Percentiles rank a stretch among this genome's conserved stretches.
phyloP scores from a whole-genome alignment of 1,140 invertebrate species.

The Triops longicaudatus region DNA sequence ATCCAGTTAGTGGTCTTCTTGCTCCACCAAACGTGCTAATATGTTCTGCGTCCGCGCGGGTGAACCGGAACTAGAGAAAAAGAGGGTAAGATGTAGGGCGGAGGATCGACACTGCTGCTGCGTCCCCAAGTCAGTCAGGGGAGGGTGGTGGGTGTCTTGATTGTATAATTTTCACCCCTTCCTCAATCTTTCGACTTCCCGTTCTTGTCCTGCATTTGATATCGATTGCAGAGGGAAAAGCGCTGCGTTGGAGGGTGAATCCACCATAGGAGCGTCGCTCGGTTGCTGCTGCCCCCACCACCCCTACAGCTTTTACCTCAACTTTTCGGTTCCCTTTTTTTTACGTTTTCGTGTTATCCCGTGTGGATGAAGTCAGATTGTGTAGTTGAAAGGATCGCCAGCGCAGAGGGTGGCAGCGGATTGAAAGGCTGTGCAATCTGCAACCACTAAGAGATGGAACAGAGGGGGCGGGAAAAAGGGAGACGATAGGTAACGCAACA shows the following conservation, averaged over 20 bases:
- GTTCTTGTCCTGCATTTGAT: conserved; percentile 12
- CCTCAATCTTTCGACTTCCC: conserved; percentile 11
- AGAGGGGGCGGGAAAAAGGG: background rate
- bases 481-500: background rate
- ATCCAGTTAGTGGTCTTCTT: background rate
- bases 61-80: background rate
- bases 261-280: background rate
- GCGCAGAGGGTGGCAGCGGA: background rate
- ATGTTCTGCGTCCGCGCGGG: conserved; percentile 9
- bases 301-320: background rate
- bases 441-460: background rate
- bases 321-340: background rate
- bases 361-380: background rate
- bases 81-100: background rate
- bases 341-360: background rate
- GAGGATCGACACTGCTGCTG: conserved; percentile 15
- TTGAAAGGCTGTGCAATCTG: background rate
- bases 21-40: background rate
- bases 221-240: background rate
- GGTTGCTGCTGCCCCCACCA: background rate
- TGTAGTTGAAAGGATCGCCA: background rate
- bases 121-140: background rate
- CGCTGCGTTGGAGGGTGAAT: too few species aligned
- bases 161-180: conserved; percentile 13
- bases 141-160: background rate